Percentiles rank a stretch among this genome's conserved stretches.
Evolutionary conservation across 2,888 invertebrate species (phyloP).

Genomic region (Lasioglossum zephyrum): DNA sequence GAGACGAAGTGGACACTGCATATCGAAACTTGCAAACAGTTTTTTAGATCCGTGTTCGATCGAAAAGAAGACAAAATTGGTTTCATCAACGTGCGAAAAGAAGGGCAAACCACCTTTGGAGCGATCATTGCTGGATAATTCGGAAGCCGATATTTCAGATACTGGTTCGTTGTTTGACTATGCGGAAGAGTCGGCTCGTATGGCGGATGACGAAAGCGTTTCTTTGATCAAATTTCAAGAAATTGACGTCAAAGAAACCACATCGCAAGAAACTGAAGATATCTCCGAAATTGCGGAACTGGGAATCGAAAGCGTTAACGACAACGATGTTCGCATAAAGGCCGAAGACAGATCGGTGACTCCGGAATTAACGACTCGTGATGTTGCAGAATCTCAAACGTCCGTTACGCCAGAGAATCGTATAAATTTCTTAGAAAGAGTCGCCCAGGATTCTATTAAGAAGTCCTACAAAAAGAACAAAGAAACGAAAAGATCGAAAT

Average conservation of each 20-base stretch:
- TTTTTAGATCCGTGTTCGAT: neutral
- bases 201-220: neutral
- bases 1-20: slow-evolving; percentile 9
- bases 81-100: neutral
- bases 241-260: neutral
- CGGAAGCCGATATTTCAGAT: slow-evolving; percentile 72
- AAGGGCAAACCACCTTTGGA: slow-evolving; percentile 68
- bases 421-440: slow-evolving; percentile 69
- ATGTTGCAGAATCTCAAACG: slow-evolving; percentile 21
- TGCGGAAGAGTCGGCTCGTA: neutral
- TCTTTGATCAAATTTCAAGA: neutral
- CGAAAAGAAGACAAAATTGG: neutral
- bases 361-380: slow-evolving; percentile 31
- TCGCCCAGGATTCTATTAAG: slow-evolving; percentile 78
- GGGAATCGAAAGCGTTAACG: neutral
- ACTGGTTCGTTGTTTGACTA: slow-evolving; percentile 68
- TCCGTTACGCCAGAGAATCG: slow-evolving; percentile 77
- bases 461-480: slow-evolving; percentile 80
- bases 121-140: slow-evolving; percentile 53
- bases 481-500: slow-evolving; percentile 72
- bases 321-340: neutral
- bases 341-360: slow-evolving; percentile 35
- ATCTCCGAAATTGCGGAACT: neutral
- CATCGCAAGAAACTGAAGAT: neutral
- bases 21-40: neutral